These are phyloP conservation scores for Caenorhabditis plicata DNA, from an alignment of 2,888 invertebrate species.

Conservation along the genomic window DNA sequence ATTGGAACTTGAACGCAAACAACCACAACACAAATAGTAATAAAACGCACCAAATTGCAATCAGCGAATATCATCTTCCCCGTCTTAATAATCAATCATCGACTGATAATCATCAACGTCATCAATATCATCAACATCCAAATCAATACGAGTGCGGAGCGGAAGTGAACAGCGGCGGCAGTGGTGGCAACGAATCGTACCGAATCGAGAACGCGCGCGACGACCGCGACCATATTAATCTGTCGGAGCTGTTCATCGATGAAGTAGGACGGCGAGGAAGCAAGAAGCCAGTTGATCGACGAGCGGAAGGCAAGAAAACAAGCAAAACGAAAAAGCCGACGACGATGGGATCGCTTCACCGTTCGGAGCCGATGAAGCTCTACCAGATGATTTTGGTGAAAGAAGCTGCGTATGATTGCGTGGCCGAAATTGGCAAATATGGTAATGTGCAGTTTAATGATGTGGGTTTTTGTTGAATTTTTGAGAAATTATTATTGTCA, in stretches of 20 bases:
- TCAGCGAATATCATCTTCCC: too few relatives aligned
- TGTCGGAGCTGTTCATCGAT: conserved; percentile 16
- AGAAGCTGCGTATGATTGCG: conserved; percentile 54
- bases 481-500: too few relatives aligned
- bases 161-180: conserved; percentile 1
- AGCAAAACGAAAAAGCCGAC: not conserved
- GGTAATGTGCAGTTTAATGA: conserved; percentile 57
- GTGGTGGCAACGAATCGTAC: conserved; percentile 3
- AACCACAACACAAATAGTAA: too few relatives aligned
- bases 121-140: too few relatives aligned
- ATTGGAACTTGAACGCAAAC: too few relatives aligned
- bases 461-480: conserved; percentile 31
- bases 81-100: too few relatives aligned
- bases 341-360: conserved; percentile 18
- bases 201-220: conserved; percentile 15
- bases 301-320: not conserved
- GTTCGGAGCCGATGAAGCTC: conserved; percentile 49
- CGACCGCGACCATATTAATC: conserved; percentile 17
- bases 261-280: not conserved
- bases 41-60: too few relatives aligned
- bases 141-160: not conserved
- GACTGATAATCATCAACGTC: too few relatives aligned
- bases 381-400: conserved; percentile 56
- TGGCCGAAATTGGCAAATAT: conserved; percentile 51
- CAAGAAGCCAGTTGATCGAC: not conserved